Base-by-base conservation (phyloP, 1,140 invertebrate genomes). In the Diprion similis region DNA sequence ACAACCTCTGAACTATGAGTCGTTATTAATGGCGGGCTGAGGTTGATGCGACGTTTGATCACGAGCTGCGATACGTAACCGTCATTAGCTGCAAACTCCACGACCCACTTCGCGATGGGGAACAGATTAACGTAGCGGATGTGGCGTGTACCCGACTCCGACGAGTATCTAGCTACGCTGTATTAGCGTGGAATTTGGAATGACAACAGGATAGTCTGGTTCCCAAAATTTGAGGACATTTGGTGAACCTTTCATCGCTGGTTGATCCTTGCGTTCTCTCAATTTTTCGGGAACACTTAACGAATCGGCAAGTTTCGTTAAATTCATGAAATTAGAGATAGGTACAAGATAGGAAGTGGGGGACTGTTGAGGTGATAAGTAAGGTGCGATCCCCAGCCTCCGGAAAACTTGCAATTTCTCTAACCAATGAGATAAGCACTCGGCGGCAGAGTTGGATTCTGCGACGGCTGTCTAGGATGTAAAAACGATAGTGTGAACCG, bases 21-120 rank as follows among this genome's bases (percentile, higher is more conserved):
- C 9, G 51, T 59, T 59, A 59, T 59, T 59, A 59, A 59, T 59
- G 51, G 51, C 51, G 51, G 51, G 11, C n/a, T 15, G 9, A 59
- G 51, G 51, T 59, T 59, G 51, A 59, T 59, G 51, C 51, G 51
- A 59, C 51, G 51, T 59, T 59, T 59, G 51, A 59, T 59, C n/a
- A 17, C 9, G 51, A 17, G 51, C 51, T 13, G 11, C 9, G 51
- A 59, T 59, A 59, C 51, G 51, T 59, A 59, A 59, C 51, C 51
- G 51, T 59, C 51, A 59, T 59, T 59, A 59, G 51, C 51, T 17
- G 24, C 24, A 59, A 51, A 59, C 51, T 8, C 51, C 9, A 15
- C 51, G 51, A 59, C 51, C 51, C 51, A 59, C 51, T 59, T 59
- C 11, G 51, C 51, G 51, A 59, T 59, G 51, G 51, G 51, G 51